phyloP scores from a whole-genome alignment of 1,140 invertebrate genomes.

The Heliconius himera region DNA sequence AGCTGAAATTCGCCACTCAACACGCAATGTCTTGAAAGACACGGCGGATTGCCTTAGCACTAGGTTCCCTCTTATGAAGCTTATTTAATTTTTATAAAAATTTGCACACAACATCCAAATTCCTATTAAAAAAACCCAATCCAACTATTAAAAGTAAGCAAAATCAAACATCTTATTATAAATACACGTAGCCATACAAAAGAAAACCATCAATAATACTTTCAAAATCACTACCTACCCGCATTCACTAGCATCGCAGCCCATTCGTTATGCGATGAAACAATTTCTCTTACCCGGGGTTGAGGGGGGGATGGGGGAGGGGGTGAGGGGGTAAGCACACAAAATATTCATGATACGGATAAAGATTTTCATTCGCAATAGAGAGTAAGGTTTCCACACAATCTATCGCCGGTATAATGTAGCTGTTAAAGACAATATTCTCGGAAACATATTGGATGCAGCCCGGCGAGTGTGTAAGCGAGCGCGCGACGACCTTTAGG shows the following conservation, averaged over 20 bases:
- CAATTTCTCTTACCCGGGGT: conserved; percentile 9
- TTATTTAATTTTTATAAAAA: too few species aligned
- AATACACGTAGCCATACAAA: neutral
- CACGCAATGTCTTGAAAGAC: too few species aligned
- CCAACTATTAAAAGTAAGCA: neutral
- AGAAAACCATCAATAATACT: neutral
- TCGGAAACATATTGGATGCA: conserved; percentile 79
- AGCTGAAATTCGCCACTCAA: too few species aligned
- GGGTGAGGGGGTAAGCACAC: conserved; percentile 43
- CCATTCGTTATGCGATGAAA: conserved; percentile 19
- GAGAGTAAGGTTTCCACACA: conserved; percentile 51
- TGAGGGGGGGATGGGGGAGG: conserved; percentile 1
- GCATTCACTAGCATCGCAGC: neutral
- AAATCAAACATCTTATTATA: neutral
- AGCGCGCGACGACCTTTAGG: conserved; percentile 58
- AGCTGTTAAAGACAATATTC: conserved; percentile 80
- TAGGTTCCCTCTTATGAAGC: neutral
- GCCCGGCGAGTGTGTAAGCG: conserved; percentile 77
- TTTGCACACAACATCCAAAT: too few species aligned
- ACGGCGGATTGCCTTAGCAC: too few species aligned
- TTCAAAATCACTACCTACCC: neutral
- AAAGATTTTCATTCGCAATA: conserved; percentile 57
- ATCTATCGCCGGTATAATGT: conserved; percentile 77
- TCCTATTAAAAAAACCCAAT: too few species aligned
- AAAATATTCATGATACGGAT: conserved; percentile 63